Evolutionary conservation across 2,113 vertebrate species (phyloP), one percentile per base, ranked within the genome.

Genomic region (Silurus meridionalis): DNA sequence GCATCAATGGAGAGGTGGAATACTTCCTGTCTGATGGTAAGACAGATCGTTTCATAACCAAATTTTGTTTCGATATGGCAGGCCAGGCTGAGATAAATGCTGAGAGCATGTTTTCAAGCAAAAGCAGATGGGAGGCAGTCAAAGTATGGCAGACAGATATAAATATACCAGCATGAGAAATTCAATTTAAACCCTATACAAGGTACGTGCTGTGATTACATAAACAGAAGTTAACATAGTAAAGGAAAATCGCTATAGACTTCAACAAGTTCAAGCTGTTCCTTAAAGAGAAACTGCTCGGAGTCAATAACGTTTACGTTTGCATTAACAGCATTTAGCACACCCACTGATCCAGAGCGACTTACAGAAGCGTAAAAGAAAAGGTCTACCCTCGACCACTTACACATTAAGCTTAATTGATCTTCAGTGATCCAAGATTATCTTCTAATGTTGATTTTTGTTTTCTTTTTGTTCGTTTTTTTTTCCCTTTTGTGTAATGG

Each of bases 21-120:
- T 98, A 96, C 92, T 97, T 96, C 89, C 94, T 98, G 75, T 94
- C 96, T 21, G 96, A 97, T 86, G 97, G 97, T 97, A 94, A 90
- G 90, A 83, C 17, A 0, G 78, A 57, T 80, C 19, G 13, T 60
- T 80, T 80, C 10, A 80, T 80, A 11, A 11, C 8, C 25, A 60
- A 25, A 9, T 53, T 79, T 60, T 48, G 28, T 48, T 61, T 1
- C 10, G 14, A 21, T 61, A 25, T 17, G 5, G 55, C 8, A 58
- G 8, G 55, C 9, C 28, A 61, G 50, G 6, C 67, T 37, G 28
- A 17, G 67, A 17, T 66, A 37, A 69, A 72, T 72, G 37, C 15
- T 19, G 15, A 19, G 37, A 21, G 14, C 15, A 21, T 46, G 69
- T 72, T 72, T 46, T 48, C 17, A 48, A 72, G 69, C 37, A 77